Evolutionary conservation across 1,140 invertebrate genomes (phyloP).

Genomic region (Stenopsyche tienmushanensis): DNA sequence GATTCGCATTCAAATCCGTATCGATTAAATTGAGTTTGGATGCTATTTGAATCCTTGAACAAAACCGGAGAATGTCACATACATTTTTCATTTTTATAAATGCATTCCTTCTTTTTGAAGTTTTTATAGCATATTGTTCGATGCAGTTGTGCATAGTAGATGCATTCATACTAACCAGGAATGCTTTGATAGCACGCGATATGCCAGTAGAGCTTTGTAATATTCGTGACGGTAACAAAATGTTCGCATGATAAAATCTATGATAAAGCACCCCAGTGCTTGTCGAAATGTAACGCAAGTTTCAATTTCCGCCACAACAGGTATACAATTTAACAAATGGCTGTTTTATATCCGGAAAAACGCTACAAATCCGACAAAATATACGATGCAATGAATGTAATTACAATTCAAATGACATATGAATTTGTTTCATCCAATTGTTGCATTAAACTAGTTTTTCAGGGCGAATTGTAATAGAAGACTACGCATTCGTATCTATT

Average conservation of each 20-base stretch:
- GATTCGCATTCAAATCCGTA: too few relatives aligned
- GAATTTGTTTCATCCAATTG: too few relatives aligned
- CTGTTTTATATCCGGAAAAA: too few relatives aligned
- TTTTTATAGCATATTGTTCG: not conserved
- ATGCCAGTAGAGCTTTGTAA: not conserved
- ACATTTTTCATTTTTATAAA: not conserved
- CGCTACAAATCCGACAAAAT: too few relatives aligned
- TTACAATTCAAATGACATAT: too few relatives aligned
- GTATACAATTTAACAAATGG: not conserved
- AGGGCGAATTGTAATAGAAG: too few relatives aligned
- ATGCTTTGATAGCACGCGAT: not conserved
- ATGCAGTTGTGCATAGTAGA: not conserved
- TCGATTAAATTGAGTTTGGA: too few relatives aligned
- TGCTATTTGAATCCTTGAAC: too few relatives aligned
- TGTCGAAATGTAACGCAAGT: not conserved
- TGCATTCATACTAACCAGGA: not conserved
- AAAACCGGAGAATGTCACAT: not conserved
- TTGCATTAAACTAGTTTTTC: too few relatives aligned
- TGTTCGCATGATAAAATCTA: slow-evolving; percentile 15
- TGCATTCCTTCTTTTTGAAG: not conserved
- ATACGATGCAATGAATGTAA: too few relatives aligned
- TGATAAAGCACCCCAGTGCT: not conserved
- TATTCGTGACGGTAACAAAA: slow-evolving; percentile 13
- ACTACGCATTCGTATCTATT: too few relatives aligned
- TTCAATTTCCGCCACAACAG: slow-evolving; percentile 4